Conservation (phyloP, 2,797 vertebrate species). For the Parauchenoglanis ngamensis region DNA sequence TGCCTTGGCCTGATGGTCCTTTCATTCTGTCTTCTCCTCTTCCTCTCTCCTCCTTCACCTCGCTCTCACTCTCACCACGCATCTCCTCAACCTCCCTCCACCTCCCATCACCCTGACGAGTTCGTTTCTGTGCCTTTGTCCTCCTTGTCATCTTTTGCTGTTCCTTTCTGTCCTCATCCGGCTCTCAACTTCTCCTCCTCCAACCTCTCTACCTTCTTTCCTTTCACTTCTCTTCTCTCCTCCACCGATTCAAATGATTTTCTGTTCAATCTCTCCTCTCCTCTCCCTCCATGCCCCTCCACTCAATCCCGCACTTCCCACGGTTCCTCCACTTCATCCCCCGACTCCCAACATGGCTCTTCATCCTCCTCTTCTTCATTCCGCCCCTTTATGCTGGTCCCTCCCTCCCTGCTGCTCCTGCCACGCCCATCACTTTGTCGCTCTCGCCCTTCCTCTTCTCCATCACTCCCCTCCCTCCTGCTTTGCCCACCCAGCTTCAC, state of each 20-base stretch:
- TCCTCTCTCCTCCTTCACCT: constrained; percentile 59
- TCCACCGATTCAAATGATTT: constrained; percentile 80
- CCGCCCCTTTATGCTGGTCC: constrained; percentile 56
- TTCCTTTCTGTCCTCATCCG: constrained; percentile 63
- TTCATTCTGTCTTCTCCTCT: constrained; percentile 77
- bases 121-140: constrained; percentile 71
- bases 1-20: constrained; percentile 78
- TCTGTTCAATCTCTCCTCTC: constrained; percentile 51
- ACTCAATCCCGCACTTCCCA: constrained; percentile 62
- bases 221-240: constrained; percentile 60
- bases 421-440: constrained; percentile 70
- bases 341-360: constrained; percentile 27
- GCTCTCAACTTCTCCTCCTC: constrained; percentile 53
- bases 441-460: constrained; percentile 75
- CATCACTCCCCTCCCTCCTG: constrained; percentile 74
- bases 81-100: constrained; percentile 5
- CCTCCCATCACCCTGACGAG: constrained; percentile 16
- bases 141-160: constrained; percentile 66
- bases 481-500: constrained; percentile 82
- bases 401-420: constrained; percentile 59
- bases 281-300: constrained; percentile 48
- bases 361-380: constrained; percentile 30
- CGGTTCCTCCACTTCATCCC: constrained; percentile 55
- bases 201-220: constrained; percentile 54
- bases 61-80: constrained; percentile 40